Evolutionary conservation across 2,888 invertebrate genomes (phyloP).

Genomic region (Altica lythri): DNA sequence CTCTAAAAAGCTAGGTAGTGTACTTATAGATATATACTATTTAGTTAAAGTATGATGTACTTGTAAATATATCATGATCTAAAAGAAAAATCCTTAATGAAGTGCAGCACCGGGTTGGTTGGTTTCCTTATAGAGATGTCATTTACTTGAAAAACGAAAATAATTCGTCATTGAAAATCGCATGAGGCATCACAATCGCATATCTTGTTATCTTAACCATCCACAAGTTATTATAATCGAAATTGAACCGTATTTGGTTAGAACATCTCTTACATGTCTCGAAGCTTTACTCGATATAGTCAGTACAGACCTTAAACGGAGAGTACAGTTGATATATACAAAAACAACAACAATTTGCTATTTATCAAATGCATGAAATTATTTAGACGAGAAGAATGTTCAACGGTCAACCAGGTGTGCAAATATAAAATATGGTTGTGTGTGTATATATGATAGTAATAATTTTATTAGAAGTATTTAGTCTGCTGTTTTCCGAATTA

Average conservation of each 20-base stretch:
- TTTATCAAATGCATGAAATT: conserved; percentile 6
- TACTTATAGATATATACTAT: neutral
- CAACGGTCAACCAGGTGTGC: neutral
- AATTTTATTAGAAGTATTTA: neutral
- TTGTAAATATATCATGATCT: too few species aligned
- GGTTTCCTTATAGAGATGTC: conserved; percentile 2
- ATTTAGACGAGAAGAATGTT: neutral
- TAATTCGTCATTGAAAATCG: neutral
- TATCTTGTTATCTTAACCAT: conserved; percentile 18
- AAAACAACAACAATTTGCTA: conserved; percentile 11
- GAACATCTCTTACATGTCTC: conserved; percentile 25
- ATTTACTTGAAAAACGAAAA: neutral
- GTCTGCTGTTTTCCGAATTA: too few species aligned
- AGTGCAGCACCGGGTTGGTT: neutral
- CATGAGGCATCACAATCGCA: neutral
- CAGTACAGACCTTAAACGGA: conserved; percentile 19
- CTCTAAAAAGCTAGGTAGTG: neutral
- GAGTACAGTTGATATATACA: conserved; percentile 26
- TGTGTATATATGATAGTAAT: neutral
- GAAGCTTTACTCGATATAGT: conserved; percentile 22
- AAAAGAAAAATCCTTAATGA: too few species aligned
- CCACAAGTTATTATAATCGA: conserved; percentile 26
- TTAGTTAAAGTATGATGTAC: too few species aligned
- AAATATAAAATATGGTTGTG: neutral
- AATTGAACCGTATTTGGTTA: conserved; percentile 31